Evolutionary conservation across 2,888 invertebrate species (phyloP).

Genomic region (Trachelus tabidus): DNA sequence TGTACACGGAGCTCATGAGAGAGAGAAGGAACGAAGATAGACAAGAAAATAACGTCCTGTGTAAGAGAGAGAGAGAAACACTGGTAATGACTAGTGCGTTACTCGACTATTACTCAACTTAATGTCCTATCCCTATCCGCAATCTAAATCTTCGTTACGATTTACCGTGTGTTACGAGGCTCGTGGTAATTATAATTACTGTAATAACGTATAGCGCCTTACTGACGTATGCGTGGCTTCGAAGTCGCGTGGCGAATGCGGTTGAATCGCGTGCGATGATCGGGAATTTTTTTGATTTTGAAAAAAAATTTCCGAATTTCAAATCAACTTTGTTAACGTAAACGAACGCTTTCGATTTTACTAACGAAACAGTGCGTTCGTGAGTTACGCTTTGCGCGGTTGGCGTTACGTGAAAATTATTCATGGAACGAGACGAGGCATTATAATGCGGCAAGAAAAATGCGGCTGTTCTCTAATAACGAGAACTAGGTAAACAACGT

Average conservation of each 20-base stretch:
- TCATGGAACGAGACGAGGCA: neutral
- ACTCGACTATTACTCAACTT: constrained; percentile 10
- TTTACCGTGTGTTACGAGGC: constrained; percentile 28
- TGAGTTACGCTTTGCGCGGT: no score
- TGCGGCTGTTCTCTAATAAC: neutral
- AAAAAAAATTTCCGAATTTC: no score
- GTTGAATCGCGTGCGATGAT: neutral
- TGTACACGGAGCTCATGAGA: neutral
- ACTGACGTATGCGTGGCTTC: constrained; percentile 21
- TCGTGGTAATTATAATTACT: constrained; percentile 45
- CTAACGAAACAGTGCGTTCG: no score
- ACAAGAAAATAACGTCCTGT: neutral
- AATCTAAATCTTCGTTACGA: constrained; percentile 51
- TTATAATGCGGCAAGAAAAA: neutral
- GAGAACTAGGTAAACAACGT: neutral
- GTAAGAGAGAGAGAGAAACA: constrained; percentile 36
- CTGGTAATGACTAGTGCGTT: constrained; percentile 38
- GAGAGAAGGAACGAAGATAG: neutral
- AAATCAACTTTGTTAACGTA: no score
- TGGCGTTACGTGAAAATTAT: neutral
- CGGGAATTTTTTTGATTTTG: fast-evolving
- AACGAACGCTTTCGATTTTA: no score
- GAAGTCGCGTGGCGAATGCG: neutral
- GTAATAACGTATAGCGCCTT: constrained; percentile 36
- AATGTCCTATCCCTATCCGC: constrained; percentile 36